phyloP scores from a whole-genome alignment of 1,140 invertebrate genomes.

The Ceratosolen solmsi region DNA sequence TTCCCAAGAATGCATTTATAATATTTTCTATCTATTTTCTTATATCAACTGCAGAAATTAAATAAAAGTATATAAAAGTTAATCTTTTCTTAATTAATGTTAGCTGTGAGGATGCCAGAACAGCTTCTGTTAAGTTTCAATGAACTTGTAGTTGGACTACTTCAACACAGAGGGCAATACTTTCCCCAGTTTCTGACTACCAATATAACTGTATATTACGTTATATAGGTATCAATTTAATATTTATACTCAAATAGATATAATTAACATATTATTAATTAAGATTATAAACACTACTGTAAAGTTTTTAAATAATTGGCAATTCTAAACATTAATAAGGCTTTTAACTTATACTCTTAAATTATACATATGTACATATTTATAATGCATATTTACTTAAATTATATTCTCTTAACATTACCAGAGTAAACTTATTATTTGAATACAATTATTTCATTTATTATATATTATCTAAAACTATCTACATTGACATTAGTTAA shows the following conservation, averaged over 20 bases:
- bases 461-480: neutral
- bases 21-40: neutral
- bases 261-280: neutral
- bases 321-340: neutral
- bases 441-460: neutral
- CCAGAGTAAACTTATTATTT: neutral
- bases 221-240: conserved; percentile 32
- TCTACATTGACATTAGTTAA: neutral
- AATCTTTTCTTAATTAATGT: conserved; percentile 26
- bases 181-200: conserved; percentile 17
- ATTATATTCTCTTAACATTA: neutral
- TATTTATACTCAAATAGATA: conserved; percentile 21
- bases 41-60: neutral
- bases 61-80: conserved; percentile 9
- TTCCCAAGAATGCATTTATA: conserved; percentile 2
- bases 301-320: neutral
- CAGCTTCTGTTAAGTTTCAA: conserved; percentile 29
- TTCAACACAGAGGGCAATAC: conserved; percentile 52
- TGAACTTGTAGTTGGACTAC: conserved; percentile 44
- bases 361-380: neutral
- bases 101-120: conserved; percentile 34
- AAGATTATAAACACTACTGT: neutral
- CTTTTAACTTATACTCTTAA: neutral
- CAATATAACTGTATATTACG: conserved; percentile 40
- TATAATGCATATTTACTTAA: neutral